Percentiles rank a stretch among this genome's conserved stretches.
Evolutionary conservation across 2,113 vertebrate species (phyloP).

Genomic region (Rhodinocichla rosea): DNA sequence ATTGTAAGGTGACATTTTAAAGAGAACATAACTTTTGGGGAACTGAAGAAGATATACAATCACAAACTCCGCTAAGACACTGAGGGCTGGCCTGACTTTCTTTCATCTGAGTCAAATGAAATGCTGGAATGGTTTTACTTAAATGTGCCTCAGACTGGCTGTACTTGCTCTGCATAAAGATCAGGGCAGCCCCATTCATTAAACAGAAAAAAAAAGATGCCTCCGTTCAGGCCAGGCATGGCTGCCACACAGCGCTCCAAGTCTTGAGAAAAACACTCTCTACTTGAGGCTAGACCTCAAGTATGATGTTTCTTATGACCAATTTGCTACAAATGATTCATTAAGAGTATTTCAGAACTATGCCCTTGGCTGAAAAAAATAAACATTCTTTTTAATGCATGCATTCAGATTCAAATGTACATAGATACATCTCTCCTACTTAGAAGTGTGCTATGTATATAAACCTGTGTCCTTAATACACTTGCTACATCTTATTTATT

Average conservation of each 20-base stretch:
- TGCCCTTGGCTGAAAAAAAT: not conserved
- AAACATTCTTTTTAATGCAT: not conserved
- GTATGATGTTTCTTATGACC: not conserved
- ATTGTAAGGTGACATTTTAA: constrained; percentile 47
- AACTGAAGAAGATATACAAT: not conserved
- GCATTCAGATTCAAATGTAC: not conserved
- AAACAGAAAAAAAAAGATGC: not conserved
- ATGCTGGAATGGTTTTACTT: constrained; percentile 1
- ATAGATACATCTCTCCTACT: not conserved
- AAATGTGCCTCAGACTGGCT: not conserved
- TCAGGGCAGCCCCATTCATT: not conserved
- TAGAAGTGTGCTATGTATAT: not conserved
- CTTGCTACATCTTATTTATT: not conserved
- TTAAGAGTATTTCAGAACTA: not conserved
- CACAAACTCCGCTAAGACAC: not conserved
- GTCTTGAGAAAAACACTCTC: not conserved
- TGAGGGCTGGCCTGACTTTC: not conserved
- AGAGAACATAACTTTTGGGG: constrained; percentile 26
- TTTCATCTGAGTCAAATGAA: not conserved
- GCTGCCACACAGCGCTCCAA: not conserved
- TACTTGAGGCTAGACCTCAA: not conserved
- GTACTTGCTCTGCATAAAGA: not conserved
- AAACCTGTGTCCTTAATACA: not conserved
- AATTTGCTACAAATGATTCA: not conserved
- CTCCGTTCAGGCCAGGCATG: not conserved